Evolutionary conservation across 2,113 vertebrate species (phyloP), one percentile per base, ranked within the genome.

Genomic region (Pelvicachromis taeniatus): DNA sequence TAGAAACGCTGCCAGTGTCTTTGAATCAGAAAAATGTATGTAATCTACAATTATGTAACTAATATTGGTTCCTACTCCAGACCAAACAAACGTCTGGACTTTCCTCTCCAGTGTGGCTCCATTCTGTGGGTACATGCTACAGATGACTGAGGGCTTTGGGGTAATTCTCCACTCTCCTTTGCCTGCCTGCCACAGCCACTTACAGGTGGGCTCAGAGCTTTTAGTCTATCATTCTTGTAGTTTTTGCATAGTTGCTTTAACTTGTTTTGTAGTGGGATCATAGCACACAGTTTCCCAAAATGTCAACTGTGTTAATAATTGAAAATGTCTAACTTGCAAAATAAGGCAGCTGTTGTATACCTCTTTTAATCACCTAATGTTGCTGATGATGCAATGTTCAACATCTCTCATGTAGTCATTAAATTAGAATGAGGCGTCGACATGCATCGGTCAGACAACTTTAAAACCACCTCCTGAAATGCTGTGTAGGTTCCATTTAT

Each of bases 131-230:
- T 96, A 95, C 87, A 84, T 35, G 42, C 10, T 96, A 19, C 81
- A 89, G 63, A 70, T 7, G 54, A 40, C 45, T 23, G 31, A 80
- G 35, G 81, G 33, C 9, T 61, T 16, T 19, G 89, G 85, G 5
- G 87, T 95, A 50, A 81, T 85, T 56, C 55, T 96, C 52, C 82
- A 84, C 17, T 92, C 95, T 68, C 95, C 95, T 58, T 85, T 96
- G 77, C 96, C 94, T 81, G 84, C 94, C 42, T 96, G 96, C 55
- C 94, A 96, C 93, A 93, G 92, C 17, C 26, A 84, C 9, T n/a
- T 48, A 70, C 19, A 19, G 91, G 96, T 96, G 61, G 95, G 92
- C 54, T 7, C 21, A 11, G 40, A 65, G 29, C 13, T 12, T 45
- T 17, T 9, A 61, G 40, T 61, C 5, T 56, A 19, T 12, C 6